Conservation (phyloP, 2,797 vertebrate genomes). For the Enteromius thamalakanensis region DNA sequence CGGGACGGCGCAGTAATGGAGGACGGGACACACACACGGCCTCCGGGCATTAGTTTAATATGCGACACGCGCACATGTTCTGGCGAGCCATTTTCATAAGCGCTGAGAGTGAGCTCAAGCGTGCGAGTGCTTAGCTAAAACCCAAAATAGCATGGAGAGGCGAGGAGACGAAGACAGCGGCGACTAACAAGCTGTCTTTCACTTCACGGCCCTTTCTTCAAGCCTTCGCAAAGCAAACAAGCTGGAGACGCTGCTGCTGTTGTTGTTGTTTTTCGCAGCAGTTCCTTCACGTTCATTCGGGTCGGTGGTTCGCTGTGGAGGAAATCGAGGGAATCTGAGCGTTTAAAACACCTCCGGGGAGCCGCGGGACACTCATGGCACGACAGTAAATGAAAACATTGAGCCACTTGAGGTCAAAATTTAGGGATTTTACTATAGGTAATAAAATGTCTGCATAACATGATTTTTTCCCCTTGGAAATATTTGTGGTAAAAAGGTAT, state of each 20-base stretch:
- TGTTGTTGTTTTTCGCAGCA: neutral
- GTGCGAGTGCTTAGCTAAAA: neutral
- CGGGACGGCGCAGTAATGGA: neutral
- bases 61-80: neutral
- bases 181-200: conserved; percentile 42
- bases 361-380: neutral
- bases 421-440: neutral
- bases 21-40: neutral
- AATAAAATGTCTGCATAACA: neutral
- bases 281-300: neutral
- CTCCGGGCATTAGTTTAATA: conserved; percentile 16
- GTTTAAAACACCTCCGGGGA: conserved; percentile 3
- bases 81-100: conserved; percentile 1
- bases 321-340: neutral
- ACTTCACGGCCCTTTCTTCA: neutral
- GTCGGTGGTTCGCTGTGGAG: neutral
- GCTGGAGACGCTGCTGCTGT: neutral
- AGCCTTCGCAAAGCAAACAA: conserved; percentile 9
- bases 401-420: neutral
- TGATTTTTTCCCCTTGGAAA: neutral
- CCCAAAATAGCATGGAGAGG: conserved; percentile 11
- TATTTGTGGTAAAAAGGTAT: neutral
- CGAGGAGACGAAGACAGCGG: neutral
- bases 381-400: neutral
- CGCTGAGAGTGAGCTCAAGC: conserved; percentile 21